These are phyloP conservation scores for Drosophila tristis DNA, from an alignment of 1,140 invertebrate species.

Conservation along the genomic window DNA sequence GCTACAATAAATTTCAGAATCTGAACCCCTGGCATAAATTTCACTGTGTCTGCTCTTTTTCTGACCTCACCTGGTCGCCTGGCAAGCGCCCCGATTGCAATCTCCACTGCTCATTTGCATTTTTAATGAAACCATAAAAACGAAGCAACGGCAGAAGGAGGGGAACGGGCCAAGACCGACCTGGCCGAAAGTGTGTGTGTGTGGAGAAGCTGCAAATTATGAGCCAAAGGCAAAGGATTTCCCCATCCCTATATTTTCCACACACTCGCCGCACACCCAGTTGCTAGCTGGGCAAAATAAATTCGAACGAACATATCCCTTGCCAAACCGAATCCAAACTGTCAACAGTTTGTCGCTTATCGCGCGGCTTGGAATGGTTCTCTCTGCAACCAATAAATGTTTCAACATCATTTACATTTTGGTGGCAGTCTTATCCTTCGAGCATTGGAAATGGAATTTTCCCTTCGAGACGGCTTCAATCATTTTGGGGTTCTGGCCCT, in stretches of 20 bases:
- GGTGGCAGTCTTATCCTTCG: slow-evolving; percentile 45
- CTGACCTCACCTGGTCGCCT: slow-evolving; percentile 44
- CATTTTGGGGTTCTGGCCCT: slow-evolving; percentile 34
- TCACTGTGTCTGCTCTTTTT: slow-evolving; percentile 49
- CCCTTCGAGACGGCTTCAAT: slow-evolving; percentile 50
- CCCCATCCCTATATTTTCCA: slow-evolving; percentile 3
- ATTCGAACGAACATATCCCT: slow-evolving; percentile 34
- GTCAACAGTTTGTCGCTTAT: slow-evolving; percentile 57
- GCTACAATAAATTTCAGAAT: slow-evolving; percentile 40
- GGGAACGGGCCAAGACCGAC: slow-evolving; percentile 5
- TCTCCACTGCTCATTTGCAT: slow-evolving; percentile 77
- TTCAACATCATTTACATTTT: slow-evolving; percentile 70
- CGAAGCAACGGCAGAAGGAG: not conserved
- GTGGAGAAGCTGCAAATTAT: slow-evolving; percentile 59
- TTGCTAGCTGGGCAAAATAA: slow-evolving; percentile 41
- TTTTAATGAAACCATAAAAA: slow-evolving; percentile 70
- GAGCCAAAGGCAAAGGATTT: slow-evolving; percentile 44
- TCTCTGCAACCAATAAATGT: slow-evolving; percentile 66
- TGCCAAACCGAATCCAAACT: slow-evolving; percentile 35
- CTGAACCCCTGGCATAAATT: slow-evolving; percentile 74
- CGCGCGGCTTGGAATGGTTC: slow-evolving; percentile 30
- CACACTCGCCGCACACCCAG: slow-evolving; percentile 2
- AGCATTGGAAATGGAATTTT: slow-evolving; percentile 56
- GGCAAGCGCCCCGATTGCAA: slow-evolving; percentile 47
- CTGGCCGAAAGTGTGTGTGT: slow-evolving; percentile 41